Conservation (phyloP, 2,797 vertebrate genomes). For the Artibeus jamaicensis region DNA sequence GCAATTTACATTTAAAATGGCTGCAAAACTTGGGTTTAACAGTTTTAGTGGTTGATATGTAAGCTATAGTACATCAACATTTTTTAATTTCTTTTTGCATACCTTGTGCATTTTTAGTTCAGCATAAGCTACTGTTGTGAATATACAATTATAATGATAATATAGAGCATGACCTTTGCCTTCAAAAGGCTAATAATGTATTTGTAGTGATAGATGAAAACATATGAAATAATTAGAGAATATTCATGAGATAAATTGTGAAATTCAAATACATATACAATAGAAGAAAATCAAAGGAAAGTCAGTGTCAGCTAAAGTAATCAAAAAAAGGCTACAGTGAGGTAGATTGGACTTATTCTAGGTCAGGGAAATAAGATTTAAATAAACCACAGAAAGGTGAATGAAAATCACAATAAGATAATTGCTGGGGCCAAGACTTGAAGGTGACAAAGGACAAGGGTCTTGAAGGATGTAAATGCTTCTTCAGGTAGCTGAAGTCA, state of each 20-base stretch:
- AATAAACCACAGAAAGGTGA: not conserved
- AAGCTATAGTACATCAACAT: not conserved
- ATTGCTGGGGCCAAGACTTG: not conserved
- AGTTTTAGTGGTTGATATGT: not conserved
- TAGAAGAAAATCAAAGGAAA: slow-evolving; percentile 4
- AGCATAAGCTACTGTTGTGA: not conserved
- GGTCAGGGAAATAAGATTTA: slow-evolving; percentile 26
- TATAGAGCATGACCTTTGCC: not conserved
- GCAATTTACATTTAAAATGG: not conserved
- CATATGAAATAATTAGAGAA: slow-evolving; percentile 26
- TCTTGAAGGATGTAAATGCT: not conserved
- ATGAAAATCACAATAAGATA: not conserved
- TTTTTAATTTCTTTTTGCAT: not conserved
- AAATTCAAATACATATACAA: slow-evolving; percentile 25
- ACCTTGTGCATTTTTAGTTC: not conserved
- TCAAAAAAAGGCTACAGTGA: not conserved
- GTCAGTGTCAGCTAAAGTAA: slow-evolving; percentile 9
- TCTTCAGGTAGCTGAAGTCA: not conserved
- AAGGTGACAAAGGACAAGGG: not conserved
- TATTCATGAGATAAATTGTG: slow-evolving; percentile 20
- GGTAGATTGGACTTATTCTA: not conserved
- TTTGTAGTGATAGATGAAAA: not conserved
- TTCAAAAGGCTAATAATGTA: slow-evolving; percentile 39
- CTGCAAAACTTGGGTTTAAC: not conserved
- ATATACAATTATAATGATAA: not conserved